These are phyloP conservation scores for Oasisia sp. DNA, from an alignment of 2,888 invertebrate genomes.

Conservation along the genomic window DNA sequence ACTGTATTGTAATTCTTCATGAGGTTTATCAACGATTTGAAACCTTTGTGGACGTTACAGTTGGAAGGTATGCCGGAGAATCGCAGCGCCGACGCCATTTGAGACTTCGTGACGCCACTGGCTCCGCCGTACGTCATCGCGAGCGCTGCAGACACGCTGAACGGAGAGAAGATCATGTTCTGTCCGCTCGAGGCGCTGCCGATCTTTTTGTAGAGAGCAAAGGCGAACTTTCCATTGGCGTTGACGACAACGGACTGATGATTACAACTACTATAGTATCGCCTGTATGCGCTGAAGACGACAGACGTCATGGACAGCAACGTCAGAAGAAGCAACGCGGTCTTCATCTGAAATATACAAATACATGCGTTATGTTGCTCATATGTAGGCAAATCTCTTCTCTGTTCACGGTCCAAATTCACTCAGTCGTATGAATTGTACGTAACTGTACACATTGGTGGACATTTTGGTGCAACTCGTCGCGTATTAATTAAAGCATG, in stretches of 20 bases:
- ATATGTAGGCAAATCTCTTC: no score
- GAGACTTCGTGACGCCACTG: neutral
- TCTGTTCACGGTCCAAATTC: no score
- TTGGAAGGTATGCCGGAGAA: neutral
- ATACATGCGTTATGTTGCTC: no score
- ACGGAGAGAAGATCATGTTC: constrained; percentile 13
- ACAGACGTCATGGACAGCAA: neutral
- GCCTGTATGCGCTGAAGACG: neutral
- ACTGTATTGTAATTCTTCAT: neutral
- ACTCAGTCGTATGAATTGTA: no score
- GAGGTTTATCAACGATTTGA: neutral
- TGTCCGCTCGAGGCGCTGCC: neutral
- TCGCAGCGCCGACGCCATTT: neutral
- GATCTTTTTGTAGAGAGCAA: neutral
- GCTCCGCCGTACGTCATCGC: neutral
- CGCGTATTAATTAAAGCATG: no score
- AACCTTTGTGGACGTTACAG: neutral
- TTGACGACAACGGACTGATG: neutral
- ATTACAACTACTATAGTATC: neutral
- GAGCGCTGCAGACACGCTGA: neutral
- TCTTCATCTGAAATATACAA: neutral
- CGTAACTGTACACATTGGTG: no score
- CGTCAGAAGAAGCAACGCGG: neutral
- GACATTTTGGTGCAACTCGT: no score
- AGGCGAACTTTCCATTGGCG: neutral